phyloP scores from a whole-genome alignment of 2,113 vertebrate species.

The Ailurus styani region DNA sequence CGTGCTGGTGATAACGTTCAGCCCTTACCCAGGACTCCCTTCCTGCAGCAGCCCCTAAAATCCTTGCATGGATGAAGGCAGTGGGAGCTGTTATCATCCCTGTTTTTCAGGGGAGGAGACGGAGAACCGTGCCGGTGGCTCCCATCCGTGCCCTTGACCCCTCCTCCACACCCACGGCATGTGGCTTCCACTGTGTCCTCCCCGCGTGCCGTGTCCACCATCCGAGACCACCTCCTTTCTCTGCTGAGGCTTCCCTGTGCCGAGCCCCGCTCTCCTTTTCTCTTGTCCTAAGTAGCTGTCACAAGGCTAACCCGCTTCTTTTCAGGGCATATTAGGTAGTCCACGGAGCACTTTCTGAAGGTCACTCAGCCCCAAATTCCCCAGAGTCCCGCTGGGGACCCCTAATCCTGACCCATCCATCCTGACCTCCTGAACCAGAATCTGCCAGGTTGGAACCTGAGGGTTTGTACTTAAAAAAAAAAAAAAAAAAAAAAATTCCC shows the following conservation, averaged over 20 bases:
- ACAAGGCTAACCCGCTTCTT: too few relatives aligned
- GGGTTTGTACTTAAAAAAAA: neutral
- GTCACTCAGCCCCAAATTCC: neutral
- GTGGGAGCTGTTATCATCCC: neutral
- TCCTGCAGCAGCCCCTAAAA: neutral
- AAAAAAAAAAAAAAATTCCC: neutral
- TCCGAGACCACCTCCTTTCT: neutral
- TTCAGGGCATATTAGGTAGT: neutral
- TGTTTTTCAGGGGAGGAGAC: neutral
- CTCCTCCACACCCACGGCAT: accelerated
- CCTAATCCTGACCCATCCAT: neutral
- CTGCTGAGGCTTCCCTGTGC: neutral
- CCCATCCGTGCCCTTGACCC: neutral
- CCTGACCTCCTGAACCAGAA: neutral
- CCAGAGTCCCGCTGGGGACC: neutral
- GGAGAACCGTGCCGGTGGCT: neutral
- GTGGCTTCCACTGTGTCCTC: neutral
- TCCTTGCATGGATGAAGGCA: accelerated
- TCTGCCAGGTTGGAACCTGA: neutral
- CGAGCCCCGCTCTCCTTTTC: neutral
- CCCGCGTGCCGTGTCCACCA: accelerated
- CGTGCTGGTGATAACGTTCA: neutral
- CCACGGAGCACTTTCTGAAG: neutral
- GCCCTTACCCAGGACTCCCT: neutral
- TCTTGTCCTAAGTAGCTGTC: neutral